Evolutionary conservation across 2,113 vertebrate genomes (phyloP).

Genomic region (Pelodiscus sinensis): DNA sequence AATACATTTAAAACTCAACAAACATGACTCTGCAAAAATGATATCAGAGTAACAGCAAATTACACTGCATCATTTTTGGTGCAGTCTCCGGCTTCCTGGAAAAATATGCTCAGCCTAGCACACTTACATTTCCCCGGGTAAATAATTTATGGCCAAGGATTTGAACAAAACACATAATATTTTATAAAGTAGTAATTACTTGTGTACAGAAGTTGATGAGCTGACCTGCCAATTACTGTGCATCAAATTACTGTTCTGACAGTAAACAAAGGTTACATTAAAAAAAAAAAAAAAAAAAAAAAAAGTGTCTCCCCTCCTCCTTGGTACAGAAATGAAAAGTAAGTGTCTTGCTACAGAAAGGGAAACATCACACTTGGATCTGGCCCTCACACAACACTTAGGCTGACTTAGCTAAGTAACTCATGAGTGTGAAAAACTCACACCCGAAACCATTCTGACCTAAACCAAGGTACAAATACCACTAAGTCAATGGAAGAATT

Average conservation of each 20-base stretch:
- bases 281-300: no score
- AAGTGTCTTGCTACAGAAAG: not conserved
- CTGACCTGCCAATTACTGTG: not conserved
- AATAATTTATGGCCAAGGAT: not conserved
- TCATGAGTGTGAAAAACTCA: not conserved
- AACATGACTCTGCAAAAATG: constrained; percentile 52
- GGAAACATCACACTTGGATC: not conserved
- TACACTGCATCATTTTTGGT: constrained; percentile 27
- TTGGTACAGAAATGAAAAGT: constrained; percentile 9
- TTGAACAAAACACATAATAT: constrained; percentile 35
- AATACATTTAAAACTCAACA: constrained; percentile 44
- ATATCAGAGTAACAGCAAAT: constrained; percentile 8
- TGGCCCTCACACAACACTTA: no score
- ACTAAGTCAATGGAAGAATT: not conserved
- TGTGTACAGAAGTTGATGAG: constrained; percentile 10
- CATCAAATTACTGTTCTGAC: constrained; percentile 21
- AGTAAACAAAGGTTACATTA: constrained; percentile 16
- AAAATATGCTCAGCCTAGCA: not conserved
- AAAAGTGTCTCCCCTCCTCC: constrained; percentile 17
- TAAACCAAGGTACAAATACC: not conserved
- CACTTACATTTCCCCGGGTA: constrained; percentile 38
- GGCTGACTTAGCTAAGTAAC: not conserved
- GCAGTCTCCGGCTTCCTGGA: constrained; percentile 36
- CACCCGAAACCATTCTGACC: not conserved
- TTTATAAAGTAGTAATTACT: constrained; percentile 22